These are phyloP conservation scores for Crotalus helleri DNA, from an alignment of 2,113 vertebrate genomes.

Conservation along the genomic window DNA sequence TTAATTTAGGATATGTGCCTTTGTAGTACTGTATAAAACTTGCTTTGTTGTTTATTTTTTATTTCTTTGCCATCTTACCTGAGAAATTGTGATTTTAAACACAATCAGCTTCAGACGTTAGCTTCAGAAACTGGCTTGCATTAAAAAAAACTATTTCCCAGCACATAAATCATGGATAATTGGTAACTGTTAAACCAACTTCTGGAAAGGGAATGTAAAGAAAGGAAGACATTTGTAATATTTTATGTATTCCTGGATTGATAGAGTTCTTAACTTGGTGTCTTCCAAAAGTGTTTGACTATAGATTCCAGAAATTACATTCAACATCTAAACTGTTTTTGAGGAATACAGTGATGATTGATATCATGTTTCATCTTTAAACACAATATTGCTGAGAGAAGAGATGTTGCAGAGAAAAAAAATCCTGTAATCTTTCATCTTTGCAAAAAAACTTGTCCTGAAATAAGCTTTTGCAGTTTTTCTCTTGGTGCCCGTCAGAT, in stretches of 20 bases:
- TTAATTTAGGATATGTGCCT: background rate
- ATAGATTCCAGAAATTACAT: background rate
- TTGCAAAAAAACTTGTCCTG: constrained; percentile 1
- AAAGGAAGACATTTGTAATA: background rate
- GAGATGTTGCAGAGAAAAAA: background rate
- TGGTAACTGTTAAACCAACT: background rate
- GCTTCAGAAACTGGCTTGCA: background rate
- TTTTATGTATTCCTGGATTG: background rate
- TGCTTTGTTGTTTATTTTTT: background rate
- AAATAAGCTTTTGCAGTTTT: background rate
- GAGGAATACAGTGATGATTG: background rate
- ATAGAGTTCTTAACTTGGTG: background rate
- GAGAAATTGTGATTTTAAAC: background rate
- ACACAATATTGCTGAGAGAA: background rate
- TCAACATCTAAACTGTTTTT: background rate
- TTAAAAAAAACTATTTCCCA: too few species aligned
- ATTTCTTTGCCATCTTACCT: background rate
- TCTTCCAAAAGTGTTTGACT: background rate
- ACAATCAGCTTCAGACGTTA: background rate
- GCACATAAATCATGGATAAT: background rate
- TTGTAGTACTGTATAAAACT: background rate
- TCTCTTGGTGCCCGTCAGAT: background rate
- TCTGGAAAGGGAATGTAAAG: background rate
- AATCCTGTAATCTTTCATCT: background rate
- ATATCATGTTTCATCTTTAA: background rate